Evolutionary conservation across 2,113 vertebrate genomes (phyloP).

Genomic region (Hippotragus niger): DNA sequence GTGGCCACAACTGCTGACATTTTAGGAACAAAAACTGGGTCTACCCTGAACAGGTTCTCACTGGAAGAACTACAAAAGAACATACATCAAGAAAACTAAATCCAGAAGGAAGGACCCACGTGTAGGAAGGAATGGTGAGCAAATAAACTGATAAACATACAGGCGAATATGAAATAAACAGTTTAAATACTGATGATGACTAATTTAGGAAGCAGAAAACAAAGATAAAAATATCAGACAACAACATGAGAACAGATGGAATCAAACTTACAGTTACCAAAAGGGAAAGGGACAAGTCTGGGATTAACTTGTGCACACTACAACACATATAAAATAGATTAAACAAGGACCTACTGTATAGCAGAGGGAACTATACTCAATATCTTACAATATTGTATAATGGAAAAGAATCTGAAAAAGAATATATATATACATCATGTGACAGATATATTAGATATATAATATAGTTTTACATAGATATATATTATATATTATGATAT

Average conservation of each 20-base stretch:
- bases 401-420: not conserved
- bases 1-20: not conserved
- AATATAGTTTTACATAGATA: not conserved
- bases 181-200: not conserved
- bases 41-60: not conserved
- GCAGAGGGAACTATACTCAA: not conserved
- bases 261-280: not conserved
- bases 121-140: not conserved
- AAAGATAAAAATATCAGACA: not conserved
- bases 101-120: not conserved
- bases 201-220: not conserved
- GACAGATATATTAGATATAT: not conserved
- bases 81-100: not conserved
- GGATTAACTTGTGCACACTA: not conserved
- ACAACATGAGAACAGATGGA: not conserved
- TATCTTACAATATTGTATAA: not conserved
- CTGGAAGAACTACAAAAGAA: not conserved
- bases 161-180: not conserved
- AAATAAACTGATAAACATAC: not conserved
- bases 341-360: not conserved
- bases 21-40: not conserved
- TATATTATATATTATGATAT: not conserved
- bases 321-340: not conserved
- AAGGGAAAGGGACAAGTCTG: not conserved
- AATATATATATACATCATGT: too few relatives aligned